Percentiles rank a stretch among this genome's conserved stretches.
phyloP scores from a whole-genome alignment of 2,888 invertebrate species.

The Thecophora atra region DNA sequence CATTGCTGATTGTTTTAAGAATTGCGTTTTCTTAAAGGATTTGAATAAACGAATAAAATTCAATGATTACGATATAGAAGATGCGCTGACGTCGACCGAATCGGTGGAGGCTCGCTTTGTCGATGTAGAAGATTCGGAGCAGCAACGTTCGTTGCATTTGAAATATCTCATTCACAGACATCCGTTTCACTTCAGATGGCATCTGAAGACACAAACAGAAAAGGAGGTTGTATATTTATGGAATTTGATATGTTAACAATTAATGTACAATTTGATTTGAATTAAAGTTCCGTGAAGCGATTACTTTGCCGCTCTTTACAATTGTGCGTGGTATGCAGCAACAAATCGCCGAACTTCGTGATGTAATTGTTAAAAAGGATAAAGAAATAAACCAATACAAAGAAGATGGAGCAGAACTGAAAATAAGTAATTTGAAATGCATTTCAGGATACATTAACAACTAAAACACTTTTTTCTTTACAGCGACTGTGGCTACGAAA shows the following conservation, averaged over 20 bases:
- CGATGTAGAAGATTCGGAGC: slow-evolving; percentile 7
- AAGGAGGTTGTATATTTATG: slow-evolving; percentile 34
- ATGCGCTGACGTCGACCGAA: slow-evolving; percentile 42
- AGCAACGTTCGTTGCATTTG: slow-evolving; percentile 43
- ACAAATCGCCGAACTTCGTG: slow-evolving; percentile 49
- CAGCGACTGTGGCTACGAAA: slow-evolving; percentile 55
- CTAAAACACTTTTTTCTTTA: slow-evolving; percentile 3
- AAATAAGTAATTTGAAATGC: slow-evolving; percentile 50
- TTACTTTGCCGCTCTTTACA: slow-evolving; percentile 49
- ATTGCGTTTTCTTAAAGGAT: slow-evolving; percentile 46
- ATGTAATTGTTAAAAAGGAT: slow-evolving; percentile 57
- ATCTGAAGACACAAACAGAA: slow-evolving; percentile 36
- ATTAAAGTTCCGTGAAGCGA: slow-evolving; percentile 50
- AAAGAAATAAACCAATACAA: slow-evolving; percentile 59
- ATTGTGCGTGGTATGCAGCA: slow-evolving; percentile 45
- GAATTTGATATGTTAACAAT: not conserved
- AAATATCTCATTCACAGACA: slow-evolving; percentile 54
- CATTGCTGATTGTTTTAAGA: not conserved
- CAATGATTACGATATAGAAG: slow-evolving; percentile 47
- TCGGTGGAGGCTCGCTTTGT: slow-evolving; percentile 41
- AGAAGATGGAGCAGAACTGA: slow-evolving; percentile 54
- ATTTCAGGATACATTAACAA: not conserved
- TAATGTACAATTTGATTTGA: not conserved
- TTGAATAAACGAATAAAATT: slow-evolving; percentile 59
- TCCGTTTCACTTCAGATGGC: slow-evolving; percentile 56